These are phyloP conservation scores for Camponotus floridanus DNA, from an alignment of 1,140 invertebrate genomes.

Conservation along the genomic window DNA sequence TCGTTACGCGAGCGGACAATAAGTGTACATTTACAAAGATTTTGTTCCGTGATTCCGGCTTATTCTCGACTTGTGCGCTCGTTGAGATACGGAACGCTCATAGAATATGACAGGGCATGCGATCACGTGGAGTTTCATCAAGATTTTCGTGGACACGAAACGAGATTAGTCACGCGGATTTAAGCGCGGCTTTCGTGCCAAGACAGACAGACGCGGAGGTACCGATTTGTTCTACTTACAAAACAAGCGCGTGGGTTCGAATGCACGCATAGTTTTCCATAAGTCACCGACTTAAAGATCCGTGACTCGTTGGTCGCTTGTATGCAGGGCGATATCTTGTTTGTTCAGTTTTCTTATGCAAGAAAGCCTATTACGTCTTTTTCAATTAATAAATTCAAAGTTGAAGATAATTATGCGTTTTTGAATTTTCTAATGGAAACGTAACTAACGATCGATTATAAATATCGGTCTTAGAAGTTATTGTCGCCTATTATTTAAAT, in stretches of 20 bases:
- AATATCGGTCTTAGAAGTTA: not conserved
- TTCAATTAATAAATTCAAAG: not conserved
- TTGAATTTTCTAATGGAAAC: not conserved
- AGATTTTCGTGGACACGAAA: slow-evolving; percentile 65
- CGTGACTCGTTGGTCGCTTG: slow-evolving; percentile 6
- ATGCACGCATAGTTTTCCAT: slow-evolving; percentile 42
- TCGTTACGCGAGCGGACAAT: not conserved
- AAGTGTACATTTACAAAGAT: not conserved
- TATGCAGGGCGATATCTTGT: slow-evolving; percentile 1
- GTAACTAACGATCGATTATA: not conserved
- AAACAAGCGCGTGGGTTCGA: not conserved
- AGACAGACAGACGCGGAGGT: not conserved
- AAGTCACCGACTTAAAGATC: slow-evolving; percentile 39
- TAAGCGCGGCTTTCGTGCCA: slow-evolving; percentile 53
- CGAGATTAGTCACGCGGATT: slow-evolving; percentile 69
- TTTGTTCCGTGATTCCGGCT: not conserved
- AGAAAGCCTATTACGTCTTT: not conserved
- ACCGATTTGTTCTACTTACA: slow-evolving; percentile 66
- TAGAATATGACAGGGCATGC: not conserved
- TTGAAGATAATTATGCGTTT: not conserved
- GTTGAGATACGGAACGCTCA: slow-evolving; percentile 5
- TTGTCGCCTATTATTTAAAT: not conserved
- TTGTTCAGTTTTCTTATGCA: not conserved
- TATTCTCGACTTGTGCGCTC: not conserved
- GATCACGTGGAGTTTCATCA: slow-evolving; percentile 46